These are phyloP conservation scores for Turdus rufiventris DNA, from an alignment of 2,113 vertebrate species.

Conservation along the genomic window DNA sequence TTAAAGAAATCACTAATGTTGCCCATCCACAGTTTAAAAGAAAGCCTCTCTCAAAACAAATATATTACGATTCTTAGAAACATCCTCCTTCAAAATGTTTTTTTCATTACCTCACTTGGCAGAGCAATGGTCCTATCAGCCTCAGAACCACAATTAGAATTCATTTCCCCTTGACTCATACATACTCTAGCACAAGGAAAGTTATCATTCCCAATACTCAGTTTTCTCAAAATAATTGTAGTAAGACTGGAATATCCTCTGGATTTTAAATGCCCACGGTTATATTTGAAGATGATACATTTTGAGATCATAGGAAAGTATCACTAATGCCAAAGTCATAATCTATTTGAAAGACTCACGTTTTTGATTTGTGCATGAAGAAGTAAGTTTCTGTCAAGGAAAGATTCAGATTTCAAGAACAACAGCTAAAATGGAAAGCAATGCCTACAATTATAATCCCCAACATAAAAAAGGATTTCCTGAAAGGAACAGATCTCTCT, in stretches of 20 bases:
- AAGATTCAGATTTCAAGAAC: background rate
- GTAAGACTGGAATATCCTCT: background rate
- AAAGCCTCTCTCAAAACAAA: background rate
- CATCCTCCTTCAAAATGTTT: background rate
- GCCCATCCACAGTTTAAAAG: background rate
- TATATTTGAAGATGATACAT: background rate
- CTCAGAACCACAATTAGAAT: background rate
- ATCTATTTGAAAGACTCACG: background rate
- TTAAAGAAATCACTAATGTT: background rate
- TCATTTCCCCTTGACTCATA: background rate
- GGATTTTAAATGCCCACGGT: background rate
- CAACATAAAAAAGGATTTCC: background rate
- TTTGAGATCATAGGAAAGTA: background rate
- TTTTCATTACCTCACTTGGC: background rate
- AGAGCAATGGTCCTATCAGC: background rate
- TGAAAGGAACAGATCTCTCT: background rate
- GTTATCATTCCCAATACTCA: background rate
- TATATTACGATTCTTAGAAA: background rate
- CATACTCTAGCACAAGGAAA: background rate
- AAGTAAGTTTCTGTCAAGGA: background rate
- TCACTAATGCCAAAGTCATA: background rate
- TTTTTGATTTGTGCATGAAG: rapidly evolving
- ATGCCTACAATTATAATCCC: background rate
- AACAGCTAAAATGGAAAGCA: background rate
- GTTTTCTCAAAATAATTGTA: background rate